These are phyloP conservation scores for Otolemur crassicaudatus DNA, from an alignment of 2,797 vertebrate species.

Conservation along the genomic window DNA sequence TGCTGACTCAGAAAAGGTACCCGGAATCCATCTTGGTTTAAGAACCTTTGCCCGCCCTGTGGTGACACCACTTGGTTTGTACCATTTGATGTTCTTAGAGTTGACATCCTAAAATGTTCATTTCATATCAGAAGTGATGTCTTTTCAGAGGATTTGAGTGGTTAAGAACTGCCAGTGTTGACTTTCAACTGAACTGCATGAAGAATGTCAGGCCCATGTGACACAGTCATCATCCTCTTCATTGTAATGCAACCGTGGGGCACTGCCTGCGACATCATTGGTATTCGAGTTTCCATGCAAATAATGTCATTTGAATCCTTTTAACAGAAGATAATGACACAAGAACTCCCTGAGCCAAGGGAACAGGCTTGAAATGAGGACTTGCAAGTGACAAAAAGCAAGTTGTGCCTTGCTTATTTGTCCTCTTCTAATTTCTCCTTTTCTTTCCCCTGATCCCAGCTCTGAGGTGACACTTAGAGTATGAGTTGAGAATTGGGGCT, in stretches of 20 bases:
- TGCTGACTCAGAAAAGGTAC: neutral
- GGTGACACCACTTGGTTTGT: constrained; percentile 80
- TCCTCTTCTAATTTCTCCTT: constrained; percentile 84
- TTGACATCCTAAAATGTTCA: constrained; percentile 84
- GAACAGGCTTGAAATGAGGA: constrained; percentile 85
- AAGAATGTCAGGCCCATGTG: constrained; percentile 86
- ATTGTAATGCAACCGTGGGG: constrained; percentile 86
- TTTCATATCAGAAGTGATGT: constrained; percentile 85
- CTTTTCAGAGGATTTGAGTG: constrained; percentile 83
- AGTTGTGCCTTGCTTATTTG: constrained; percentile 83
- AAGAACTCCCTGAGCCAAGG: constrained; percentile 84
- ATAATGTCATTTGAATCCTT: constrained; percentile 89
- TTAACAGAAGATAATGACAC: constrained; percentile 88
- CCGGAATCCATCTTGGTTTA: constrained; percentile 73
- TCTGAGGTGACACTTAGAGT: constrained; percentile 70
- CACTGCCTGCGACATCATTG: constrained; percentile 82
- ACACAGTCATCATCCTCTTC: constrained; percentile 86
- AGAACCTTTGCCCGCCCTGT: constrained; percentile 41
- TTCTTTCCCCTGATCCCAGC: constrained; percentile 43
- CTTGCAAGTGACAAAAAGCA: constrained; percentile 86
- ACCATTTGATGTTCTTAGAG: constrained; percentile 79
- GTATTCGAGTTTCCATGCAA: constrained; percentile 86
- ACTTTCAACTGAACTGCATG: constrained; percentile 86
- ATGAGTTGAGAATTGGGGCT: constrained; percentile 62
- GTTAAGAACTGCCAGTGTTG: constrained; percentile 85